Percentiles rank a stretch among this genome's conserved stretches.
Conservation (phyloP, 2,888 invertebrate species). For the Anorthoa munda region DNA sequence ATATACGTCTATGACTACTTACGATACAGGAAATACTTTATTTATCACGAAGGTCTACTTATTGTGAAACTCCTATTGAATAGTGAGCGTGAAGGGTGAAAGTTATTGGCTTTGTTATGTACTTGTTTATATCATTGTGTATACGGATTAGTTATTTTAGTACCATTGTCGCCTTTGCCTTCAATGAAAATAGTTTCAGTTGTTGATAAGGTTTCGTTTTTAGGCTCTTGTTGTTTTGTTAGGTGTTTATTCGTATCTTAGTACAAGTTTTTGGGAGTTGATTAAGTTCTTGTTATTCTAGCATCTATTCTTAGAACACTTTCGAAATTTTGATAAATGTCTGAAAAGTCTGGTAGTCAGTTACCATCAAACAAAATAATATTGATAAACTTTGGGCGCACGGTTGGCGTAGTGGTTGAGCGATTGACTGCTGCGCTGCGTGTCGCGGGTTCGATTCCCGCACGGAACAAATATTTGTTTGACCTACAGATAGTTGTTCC, state of each 20-base stretch:
- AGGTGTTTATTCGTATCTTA: neutral
- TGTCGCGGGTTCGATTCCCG: too few relatives aligned
- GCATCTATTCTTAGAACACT: neutral
- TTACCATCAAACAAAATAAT: neutral
- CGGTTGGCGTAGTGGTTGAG: too few relatives aligned
- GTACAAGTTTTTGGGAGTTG: neutral
- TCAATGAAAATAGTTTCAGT: slow-evolving; percentile 20
- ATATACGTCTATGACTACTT: neutral
- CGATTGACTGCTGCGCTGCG: too few relatives aligned
- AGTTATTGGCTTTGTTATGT: slow-evolving; percentile 33
- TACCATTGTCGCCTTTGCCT: slow-evolving; percentile 12
- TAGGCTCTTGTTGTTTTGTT: slow-evolving; percentile 1
- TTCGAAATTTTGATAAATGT: neutral
- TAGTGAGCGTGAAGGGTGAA: slow-evolving; percentile 50
- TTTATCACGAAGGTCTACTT: slow-evolving; percentile 24
- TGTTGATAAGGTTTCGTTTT: slow-evolving; percentile 12
- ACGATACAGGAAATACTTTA: slow-evolving; percentile 40
- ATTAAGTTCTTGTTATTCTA: slow-evolving; percentile 9
- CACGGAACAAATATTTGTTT: too few relatives aligned
- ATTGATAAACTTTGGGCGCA: neutral
- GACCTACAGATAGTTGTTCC: too few relatives aligned
- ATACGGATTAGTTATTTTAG: slow-evolving; percentile 25
- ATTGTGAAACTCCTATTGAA: slow-evolving; percentile 45
- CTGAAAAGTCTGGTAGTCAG: neutral
- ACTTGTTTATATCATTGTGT: slow-evolving; percentile 21